Conservation (phyloP, 2,113 vertebrate genomes). For the Poeciliopsis prolifica region DNA sequence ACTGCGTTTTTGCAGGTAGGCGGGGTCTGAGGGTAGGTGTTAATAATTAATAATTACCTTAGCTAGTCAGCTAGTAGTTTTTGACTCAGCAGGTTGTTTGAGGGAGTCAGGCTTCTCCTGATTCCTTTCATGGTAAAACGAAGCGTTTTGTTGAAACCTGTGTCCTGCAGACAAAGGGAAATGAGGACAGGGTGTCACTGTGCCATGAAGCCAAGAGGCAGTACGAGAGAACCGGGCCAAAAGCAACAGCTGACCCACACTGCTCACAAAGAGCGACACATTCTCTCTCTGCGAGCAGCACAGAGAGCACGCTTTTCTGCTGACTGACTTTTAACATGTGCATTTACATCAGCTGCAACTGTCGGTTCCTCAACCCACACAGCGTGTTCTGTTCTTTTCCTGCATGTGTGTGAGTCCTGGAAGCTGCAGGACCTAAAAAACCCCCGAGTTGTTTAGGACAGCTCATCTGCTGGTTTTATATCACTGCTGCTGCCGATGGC, state of each 20-base stretch:
- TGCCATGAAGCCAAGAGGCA: conserved; percentile 45
- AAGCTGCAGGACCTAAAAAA: conserved; percentile 31
- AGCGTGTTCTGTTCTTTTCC: conserved; percentile 11
- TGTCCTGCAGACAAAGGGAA: conserved; percentile 8
- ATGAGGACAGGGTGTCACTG: conserved; percentile 55
- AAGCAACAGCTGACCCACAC: conserved; percentile 65
- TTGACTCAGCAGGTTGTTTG: conserved; percentile 40
- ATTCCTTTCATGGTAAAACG: conserved; percentile 36
- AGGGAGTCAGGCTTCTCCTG: conserved; percentile 5
- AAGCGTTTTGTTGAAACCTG: conserved; percentile 33
- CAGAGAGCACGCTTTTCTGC: conserved; percentile 11
- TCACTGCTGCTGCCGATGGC: conserved; percentile 52
- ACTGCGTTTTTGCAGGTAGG: conserved; percentile 35
- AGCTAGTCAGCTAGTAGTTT: neutral
- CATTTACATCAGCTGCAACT: conserved; percentile 37
- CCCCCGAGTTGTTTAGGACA: conserved; percentile 41
- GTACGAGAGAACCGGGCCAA: conserved; percentile 48
- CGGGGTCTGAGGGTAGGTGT: conserved; percentile 20
- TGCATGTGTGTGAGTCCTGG: neutral
- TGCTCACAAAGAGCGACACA: conserved; percentile 47
- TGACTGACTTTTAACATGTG: conserved; percentile 27
- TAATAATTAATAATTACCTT: conserved; percentile 33
- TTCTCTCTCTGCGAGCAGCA: conserved; percentile 9
- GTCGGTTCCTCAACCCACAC: conserved; percentile 19
- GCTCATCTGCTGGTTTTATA: conserved; percentile 35